phyloP scores from a whole-genome alignment of 2,888 invertebrate species.

The Chalcosyrphus nemorum region DNA sequence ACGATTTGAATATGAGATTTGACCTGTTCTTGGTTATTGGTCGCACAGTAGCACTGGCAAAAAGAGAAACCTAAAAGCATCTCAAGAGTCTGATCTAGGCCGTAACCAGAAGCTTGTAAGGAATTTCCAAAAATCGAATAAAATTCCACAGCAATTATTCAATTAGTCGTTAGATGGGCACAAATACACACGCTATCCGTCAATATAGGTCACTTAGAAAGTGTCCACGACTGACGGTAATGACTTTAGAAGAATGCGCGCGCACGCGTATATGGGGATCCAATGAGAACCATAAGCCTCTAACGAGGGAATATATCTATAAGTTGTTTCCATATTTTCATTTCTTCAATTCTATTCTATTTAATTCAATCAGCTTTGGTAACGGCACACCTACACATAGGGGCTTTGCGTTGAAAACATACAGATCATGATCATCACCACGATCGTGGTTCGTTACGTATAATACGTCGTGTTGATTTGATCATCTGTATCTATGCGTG shows the following conservation, averaged over 20 bases:
- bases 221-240: conserved; percentile 27
- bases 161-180: conserved; percentile 25
- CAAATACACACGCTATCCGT: not conserved
- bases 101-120: conserved; percentile 3
- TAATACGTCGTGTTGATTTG: not conserved
- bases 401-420: not conserved
- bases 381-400: conserved; percentile 58
- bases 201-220: conserved; percentile 55
- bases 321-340: not conserved
- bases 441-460: conserved; percentile 46
- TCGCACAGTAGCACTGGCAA: not conserved
- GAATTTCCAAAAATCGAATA: conserved; percentile 21
- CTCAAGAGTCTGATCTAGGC: not conserved
- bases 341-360: conserved; percentile 37
- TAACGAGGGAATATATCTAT: conserved; percentile 40
- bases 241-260: conserved; percentile 18
- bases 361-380: conserved; percentile 52
- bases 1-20: conserved; percentile 10
- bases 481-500: not conserved
- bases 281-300: conserved; percentile 51
- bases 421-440: conserved; percentile 52
- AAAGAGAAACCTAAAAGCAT: conserved; percentile 34
- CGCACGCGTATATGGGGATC: not conserved
- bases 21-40: not conserved
- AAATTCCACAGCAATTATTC: conserved; percentile 30